Conservation (phyloP, 1,140 invertebrate genomes). For the Ylistrum balloti region DNA sequence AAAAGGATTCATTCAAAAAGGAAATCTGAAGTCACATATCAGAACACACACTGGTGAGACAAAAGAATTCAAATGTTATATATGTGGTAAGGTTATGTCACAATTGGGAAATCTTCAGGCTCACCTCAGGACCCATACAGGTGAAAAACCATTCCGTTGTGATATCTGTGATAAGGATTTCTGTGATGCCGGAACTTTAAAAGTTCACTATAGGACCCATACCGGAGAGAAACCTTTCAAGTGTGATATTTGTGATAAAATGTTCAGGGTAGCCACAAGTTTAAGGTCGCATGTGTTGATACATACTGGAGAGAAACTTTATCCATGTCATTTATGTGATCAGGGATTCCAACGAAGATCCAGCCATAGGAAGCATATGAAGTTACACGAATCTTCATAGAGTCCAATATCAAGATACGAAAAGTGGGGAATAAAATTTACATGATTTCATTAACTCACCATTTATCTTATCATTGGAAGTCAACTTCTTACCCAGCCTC, state of each 20-base stretch:
- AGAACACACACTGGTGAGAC: constrained; percentile 80
- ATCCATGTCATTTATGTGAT: constrained; percentile 31
- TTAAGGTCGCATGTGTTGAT: no score
- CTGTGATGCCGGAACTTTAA: background rate
- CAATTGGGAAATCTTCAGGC: background rate
- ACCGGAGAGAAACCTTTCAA: constrained; percentile 40
- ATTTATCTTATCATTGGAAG: no score
- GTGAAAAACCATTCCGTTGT: constrained; percentile 41
- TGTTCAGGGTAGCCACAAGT: background rate
- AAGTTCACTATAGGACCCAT: constrained; percentile 7
- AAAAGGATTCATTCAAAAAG: background rate
- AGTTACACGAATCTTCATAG: no score
- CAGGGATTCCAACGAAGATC: background rate
- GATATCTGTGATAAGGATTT: constrained; percentile 19
- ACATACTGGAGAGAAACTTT: constrained; percentile 43
- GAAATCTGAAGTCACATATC: constrained; percentile 92
- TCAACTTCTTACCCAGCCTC: no score
- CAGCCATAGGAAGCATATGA: no score
- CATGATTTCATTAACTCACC: no score
- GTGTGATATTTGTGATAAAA: constrained; percentile 42
- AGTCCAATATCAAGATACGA: no score
- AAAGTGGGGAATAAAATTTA: no score
- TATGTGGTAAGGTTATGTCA: constrained; percentile 43
- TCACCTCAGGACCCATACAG: constrained; percentile 42
- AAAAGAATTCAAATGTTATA: constrained; percentile 48